Percentiles rank a stretch among this genome's conserved stretches.
These are phyloP conservation scores for Celastrina argiolus DNA, from an alignment of 2,888 invertebrate species.

Conservation along the genomic window DNA sequence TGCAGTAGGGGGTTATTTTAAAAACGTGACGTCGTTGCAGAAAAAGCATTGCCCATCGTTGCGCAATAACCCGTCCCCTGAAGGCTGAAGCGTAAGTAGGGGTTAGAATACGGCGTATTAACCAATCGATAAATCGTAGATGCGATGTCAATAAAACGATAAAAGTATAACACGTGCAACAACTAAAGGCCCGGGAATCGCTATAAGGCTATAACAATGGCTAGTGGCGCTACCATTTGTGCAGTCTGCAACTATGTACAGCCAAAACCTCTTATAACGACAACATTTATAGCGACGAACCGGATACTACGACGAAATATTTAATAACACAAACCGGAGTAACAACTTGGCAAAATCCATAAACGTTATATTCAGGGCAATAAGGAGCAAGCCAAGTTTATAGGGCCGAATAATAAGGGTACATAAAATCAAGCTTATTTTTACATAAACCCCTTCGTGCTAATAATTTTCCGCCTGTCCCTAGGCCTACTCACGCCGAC, in stretches of 20 bases:
- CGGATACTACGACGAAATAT: too few species aligned
- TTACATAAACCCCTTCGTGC: constrained; percentile 12
- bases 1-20: not conserved
- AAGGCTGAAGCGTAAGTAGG: not conserved
- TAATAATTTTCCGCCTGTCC: constrained; percentile 8
- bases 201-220: too few species aligned
- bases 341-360: not conserved
- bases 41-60: constrained; percentile 1
- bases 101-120: not conserved
- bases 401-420: constrained; percentile 1
- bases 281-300: too few species aligned
- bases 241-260: too few species aligned
- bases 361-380: not conserved
- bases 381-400: not conserved
- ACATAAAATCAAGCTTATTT: constrained; percentile 11
- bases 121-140: not conserved
- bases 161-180: not conserved
- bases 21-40: not conserved
- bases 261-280: too few species aligned
- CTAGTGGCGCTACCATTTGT: too few species aligned
- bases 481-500: not conserved
- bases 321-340: not conserved
- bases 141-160: constrained; percentile 1
- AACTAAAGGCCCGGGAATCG: not conserved
- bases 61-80: not conserved